A percentile compares a stretch with the other conserved stretches of the same genome.
phyloP scores from a whole-genome alignment of 2,888 invertebrate species.

The Napeogenes inachia region DNA sequence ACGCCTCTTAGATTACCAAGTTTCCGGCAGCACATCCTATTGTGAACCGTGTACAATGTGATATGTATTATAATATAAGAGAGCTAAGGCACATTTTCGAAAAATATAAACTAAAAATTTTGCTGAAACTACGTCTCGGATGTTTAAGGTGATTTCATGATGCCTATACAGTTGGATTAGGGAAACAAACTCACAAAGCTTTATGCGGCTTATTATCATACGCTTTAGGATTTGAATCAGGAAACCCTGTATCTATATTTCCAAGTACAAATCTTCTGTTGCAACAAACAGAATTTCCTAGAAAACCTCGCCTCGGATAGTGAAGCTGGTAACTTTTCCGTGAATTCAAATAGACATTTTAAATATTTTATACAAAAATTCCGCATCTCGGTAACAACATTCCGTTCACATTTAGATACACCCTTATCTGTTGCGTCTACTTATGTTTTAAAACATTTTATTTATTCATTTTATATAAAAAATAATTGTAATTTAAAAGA shows the following conservation, averaged over 20 bases:
- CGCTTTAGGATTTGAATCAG: constrained; percentile 33
- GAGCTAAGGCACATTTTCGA: constrained; percentile 18
- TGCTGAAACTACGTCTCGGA: constrained; percentile 20
- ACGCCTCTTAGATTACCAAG: constrained; percentile 37
- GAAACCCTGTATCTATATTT: constrained; percentile 33
- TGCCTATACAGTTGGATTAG: constrained; percentile 25
- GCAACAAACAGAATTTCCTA: constrained; percentile 21
- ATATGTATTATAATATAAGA: constrained; percentile 20
- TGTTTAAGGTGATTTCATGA: constrained; percentile 32
- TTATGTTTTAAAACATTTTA: too few species aligned
- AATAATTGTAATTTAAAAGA: neutral
- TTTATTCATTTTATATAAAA: neutral
- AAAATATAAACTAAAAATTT: constrained; percentile 1
- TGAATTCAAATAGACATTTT: constrained; percentile 12
- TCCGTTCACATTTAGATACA: neutral
- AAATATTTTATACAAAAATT: constrained; percentile 17
- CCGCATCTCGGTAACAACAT: constrained; percentile 3
- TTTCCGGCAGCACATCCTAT: constrained; percentile 37
- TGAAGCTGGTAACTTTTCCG: constrained; percentile 4
- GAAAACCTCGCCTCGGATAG: constrained; percentile 17
- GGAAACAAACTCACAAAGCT: constrained; percentile 26
- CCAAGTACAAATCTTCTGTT: constrained; percentile 25
- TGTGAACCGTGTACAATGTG: constrained; percentile 24
- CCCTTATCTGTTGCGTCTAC: too few species aligned
- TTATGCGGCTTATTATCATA: constrained; percentile 35